A percentile compares a stretch with the other conserved stretches of the same genome.
Evolutionary conservation across 1,140 invertebrate genomes (phyloP).

Genomic region (Zelostemma sp.): DNA sequence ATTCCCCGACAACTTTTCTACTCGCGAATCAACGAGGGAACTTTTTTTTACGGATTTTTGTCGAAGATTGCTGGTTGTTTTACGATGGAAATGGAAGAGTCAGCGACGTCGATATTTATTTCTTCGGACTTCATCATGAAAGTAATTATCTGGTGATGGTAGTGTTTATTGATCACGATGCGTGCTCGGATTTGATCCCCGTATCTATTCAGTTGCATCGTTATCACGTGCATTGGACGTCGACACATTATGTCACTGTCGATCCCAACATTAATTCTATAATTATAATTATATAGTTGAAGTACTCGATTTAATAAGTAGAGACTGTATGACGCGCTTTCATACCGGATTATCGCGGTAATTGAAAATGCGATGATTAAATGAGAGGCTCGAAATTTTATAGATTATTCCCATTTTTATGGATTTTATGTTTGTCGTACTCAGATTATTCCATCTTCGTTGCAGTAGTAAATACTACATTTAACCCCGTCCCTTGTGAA

Average conservation of each 20-base stretch:
- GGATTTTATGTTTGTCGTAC: too few species aligned
- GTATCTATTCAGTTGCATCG: constrained; percentile 19
- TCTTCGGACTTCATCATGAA: constrained; percentile 15
- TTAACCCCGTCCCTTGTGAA: neutral
- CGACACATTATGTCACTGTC: constrained; percentile 29
- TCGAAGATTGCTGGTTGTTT: too few species aligned
- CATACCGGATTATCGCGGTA: neutral
- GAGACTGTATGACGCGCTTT: neutral
- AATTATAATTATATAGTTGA: constrained; percentile 24
- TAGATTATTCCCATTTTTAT: too few species aligned
- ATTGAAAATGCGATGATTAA: too few species aligned
- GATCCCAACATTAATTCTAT: constrained; percentile 26
- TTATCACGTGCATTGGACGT: constrained; percentile 31
- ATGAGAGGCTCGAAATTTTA: too few species aligned
- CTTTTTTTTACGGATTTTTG: too few species aligned
- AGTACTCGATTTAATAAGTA: neutral
- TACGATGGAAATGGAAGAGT: too few species aligned
- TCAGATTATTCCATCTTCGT: too few species aligned
- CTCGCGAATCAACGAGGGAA: too few species aligned
- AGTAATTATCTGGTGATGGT: constrained; percentile 24
- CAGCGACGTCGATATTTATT: neutral
- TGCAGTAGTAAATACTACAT: too few species aligned
- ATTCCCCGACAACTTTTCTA: too few species aligned
- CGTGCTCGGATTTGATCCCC: constrained; percentile 14
- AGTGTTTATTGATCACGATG: constrained; percentile 29